A percentile compares a stretch with the other conserved stretches of the same genome.
phyloP scores from a whole-genome alignment of 2,113 vertebrate species.

The Salminus brasiliensis region DNA sequence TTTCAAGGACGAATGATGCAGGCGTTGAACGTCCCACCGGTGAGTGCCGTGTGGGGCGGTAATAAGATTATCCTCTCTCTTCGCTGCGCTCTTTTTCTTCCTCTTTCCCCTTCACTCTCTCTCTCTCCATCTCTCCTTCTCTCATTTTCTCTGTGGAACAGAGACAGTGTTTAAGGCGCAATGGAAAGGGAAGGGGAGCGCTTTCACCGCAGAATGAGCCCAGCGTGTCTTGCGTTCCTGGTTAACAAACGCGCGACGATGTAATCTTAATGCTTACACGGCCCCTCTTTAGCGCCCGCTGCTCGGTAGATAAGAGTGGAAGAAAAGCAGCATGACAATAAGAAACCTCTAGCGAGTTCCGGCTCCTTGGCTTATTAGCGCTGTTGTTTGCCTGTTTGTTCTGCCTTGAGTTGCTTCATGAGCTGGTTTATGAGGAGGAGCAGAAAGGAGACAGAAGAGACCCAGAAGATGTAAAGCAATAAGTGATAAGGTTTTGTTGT shows the following conservation, averaged over 20 bases:
- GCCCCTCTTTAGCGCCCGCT: constrained; percentile 70
- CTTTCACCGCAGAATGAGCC: constrained; percentile 64
- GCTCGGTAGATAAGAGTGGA: constrained; percentile 71
- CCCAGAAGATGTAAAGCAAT: constrained; percentile 46
- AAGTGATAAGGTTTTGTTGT: constrained; percentile 15
- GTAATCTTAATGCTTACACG: constrained; percentile 79
- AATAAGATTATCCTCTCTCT: constrained; percentile 76
- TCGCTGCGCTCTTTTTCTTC: constrained; percentile 45
- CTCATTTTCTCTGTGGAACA: constrained; percentile 32
- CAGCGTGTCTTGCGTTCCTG: constrained; percentile 74
- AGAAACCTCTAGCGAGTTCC: constrained; percentile 57
- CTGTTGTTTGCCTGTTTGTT: constrained; percentile 69
- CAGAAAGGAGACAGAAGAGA: constrained; percentile 45
- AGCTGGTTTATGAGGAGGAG: constrained; percentile 45
- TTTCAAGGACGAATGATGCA: constrained; percentile 72
- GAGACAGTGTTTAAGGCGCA: constrained; percentile 67
- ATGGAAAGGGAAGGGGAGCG: constrained; percentile 65
- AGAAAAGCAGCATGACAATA: constrained; percentile 69
- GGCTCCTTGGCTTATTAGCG: constrained; percentile 65
- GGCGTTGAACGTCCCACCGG: constrained; percentile 51
- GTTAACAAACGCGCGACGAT: constrained; percentile 78
- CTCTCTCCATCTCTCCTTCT: constrained; percentile 44
- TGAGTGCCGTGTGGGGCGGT: constrained; percentile 59
- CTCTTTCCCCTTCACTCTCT: constrained; percentile 41
- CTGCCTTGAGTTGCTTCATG: constrained; percentile 57